These are phyloP conservation scores for Punctoribates punctum DNA, from an alignment of 2,888 invertebrate species.

Conservation along the genomic window DNA sequence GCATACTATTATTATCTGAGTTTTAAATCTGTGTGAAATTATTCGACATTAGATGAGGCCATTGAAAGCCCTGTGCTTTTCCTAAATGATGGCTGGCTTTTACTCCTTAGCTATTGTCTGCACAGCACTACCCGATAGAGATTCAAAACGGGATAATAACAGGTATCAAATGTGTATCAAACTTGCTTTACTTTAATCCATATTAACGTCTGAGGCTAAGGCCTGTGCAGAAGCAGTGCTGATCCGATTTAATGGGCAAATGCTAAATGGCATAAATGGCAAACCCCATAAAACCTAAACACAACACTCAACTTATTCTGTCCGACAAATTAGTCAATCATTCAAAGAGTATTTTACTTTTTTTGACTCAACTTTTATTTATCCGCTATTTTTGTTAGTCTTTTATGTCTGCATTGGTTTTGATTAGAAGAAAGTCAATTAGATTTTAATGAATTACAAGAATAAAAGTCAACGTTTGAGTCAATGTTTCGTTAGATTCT, in stretches of 20 bases:
- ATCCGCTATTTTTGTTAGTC: neutral
- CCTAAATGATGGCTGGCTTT: conserved; percentile 6
- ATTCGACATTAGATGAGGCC: too few species aligned
- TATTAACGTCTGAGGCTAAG: neutral
- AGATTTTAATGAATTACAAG: too few species aligned
- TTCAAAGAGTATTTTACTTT: neutral
- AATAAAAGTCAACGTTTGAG: too few species aligned
- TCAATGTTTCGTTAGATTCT: too few species aligned
- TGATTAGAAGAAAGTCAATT: too few species aligned
- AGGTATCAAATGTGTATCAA: conserved; percentile 15
- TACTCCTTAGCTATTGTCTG: neutral
- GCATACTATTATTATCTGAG: too few species aligned
- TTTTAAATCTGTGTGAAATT: too few species aligned
- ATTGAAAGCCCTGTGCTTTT: neutral
- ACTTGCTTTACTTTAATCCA: conserved; percentile 9
- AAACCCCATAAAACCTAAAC: too few species aligned
- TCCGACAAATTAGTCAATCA: neutral
- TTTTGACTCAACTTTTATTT: neutral
- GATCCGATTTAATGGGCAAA: neutral
- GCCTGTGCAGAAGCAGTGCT: neutral
- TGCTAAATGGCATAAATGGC: neutral
- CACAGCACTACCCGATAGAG: too few species aligned
- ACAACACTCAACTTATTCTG: neutral
- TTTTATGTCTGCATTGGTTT: too few species aligned
- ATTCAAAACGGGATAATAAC: conserved; percentile 11